Percentiles rank a stretch among this genome's conserved stretches.
phyloP scores from a whole-genome alignment of 1,140 invertebrate genomes.

The Hycleus cichorii region DNA sequence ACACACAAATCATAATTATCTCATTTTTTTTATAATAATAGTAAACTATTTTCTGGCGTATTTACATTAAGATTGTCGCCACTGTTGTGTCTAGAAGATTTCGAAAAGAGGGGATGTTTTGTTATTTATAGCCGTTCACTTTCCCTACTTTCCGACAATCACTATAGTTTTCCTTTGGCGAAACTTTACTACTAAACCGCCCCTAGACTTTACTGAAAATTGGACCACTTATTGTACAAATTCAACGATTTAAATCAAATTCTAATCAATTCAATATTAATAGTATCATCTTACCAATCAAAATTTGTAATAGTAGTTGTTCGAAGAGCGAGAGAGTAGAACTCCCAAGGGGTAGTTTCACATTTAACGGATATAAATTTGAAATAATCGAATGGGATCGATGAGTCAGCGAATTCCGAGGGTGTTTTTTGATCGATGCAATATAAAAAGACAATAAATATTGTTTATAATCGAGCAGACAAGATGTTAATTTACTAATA shows the following conservation, averaged over 20 bases:
- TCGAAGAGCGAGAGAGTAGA: too few species aligned
- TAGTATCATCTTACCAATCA: too few species aligned
- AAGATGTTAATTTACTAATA: slow-evolving; percentile 4
- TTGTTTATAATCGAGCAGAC: too few species aligned
- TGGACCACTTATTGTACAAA: slow-evolving; percentile 9
- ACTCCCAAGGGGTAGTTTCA: too few species aligned
- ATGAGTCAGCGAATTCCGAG: too few species aligned
- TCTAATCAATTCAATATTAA: too few species aligned
- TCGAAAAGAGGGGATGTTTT: neutral
- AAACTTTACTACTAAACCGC: slow-evolving; percentile 27
- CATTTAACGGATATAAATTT: too few species aligned
- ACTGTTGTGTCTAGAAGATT: neutral
- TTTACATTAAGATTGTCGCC: slow-evolving; percentile 1
- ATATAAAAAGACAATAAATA: too few species aligned
- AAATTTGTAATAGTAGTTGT: too few species aligned
- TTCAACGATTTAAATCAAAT: too few species aligned
- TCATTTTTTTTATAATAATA: neutral
- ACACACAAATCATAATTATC: slow-evolving; percentile 9
- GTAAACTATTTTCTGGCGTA: neutral
- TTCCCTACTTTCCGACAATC: slow-evolving; percentile 36
- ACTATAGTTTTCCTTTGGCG: slow-evolving; percentile 30
- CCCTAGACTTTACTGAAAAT: slow-evolving; percentile 20
- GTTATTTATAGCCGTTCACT: slow-evolving; percentile 32
- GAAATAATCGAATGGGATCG: too few species aligned
- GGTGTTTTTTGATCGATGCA: too few species aligned